Evolutionary conservation across 2,888 invertebrate genomes (phyloP), one percentile per base, ranked within the genome.

Genomic region (Andrena dorsata): DNA sequence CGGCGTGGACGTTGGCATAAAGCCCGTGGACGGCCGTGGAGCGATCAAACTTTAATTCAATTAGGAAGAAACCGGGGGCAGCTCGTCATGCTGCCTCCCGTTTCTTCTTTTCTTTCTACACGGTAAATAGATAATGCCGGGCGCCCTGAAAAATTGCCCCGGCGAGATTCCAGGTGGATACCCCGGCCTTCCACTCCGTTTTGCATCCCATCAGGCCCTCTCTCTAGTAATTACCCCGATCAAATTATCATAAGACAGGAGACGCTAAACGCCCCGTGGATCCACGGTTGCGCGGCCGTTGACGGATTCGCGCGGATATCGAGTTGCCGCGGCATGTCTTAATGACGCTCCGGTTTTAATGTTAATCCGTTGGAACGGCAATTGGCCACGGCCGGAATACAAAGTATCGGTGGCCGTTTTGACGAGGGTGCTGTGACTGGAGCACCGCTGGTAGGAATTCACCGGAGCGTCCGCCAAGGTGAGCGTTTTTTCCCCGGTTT

Each of bases 401-500:
- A 82, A 81, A 82, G 76, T 80, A 81, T 76, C 76, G 66, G 73
- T 60, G 64, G 65, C 20, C 49, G 56, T 64, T 60, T 76, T 73
- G 81, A 69, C 68, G 69, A 86, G 83, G 76, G 77, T 81, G 84
- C 74, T 80, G 81, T 68, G 72, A 73, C 82, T 78, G 83, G 83
- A 88, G 85, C 90, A 86, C 85, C 86, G 86, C 86, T 87, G 89
- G 83, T 83, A 89, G 86, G 91, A 91, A 92, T 92, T 90, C 90
- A 89, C 86, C 88, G 87, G 82, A 87, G 90, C 90, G 88, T 89
- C 90, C 90, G 89, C 91, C 90, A 91, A 92, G 91, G 91, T 91
- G 91, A 92, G 90, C 90, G 91, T 91, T 92, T 91, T 92, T 90
- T 90, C 88, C 86, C 86, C 88, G 88, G 87, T 92, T 92, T 92